Evolutionary conservation across 92 coral and sea anemone genomes (phyloP).

Genomic region (Zoanthus sociatus): DNA sequence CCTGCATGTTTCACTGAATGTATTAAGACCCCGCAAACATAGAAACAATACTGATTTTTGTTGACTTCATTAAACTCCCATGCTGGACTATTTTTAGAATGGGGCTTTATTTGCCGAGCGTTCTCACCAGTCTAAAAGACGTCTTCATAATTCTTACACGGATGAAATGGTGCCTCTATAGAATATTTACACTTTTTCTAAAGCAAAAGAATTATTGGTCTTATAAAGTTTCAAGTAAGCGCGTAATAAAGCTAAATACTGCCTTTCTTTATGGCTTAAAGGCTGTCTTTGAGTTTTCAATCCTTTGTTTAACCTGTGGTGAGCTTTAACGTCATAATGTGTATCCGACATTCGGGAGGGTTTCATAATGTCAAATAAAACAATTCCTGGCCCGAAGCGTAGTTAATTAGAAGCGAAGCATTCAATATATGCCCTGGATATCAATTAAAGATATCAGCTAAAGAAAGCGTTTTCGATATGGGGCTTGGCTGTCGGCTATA

Average conservation of each 20-base stretch:
- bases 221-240: not conserved
- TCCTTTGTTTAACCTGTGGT: not conserved
- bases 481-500: conserved; percentile 16
- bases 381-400: not conserved
- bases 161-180: not conserved
- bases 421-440: conserved; percentile 20
- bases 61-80: not conserved
- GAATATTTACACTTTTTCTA: not conserved
- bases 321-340: conserved; percentile 16
- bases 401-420: not conserved
- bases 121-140: not conserved
- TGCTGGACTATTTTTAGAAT: not conserved
- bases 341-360: not conserved
- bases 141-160: not conserved
- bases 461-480: conserved; percentile 5
- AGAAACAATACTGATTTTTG: not conserved
- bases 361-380: not conserved
- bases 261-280: not conserved
- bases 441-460: conserved; percentile 28
- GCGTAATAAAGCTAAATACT: not conserved
- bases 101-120: not conserved
- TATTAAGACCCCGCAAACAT: not conserved
- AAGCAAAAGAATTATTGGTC: not conserved
- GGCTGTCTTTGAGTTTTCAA: not conserved
- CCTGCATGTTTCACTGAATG: not conserved